Evolutionary conservation across 2,888 invertebrate genomes (phyloP).

Genomic region (Rambutsinella grinnellia): DNA sequence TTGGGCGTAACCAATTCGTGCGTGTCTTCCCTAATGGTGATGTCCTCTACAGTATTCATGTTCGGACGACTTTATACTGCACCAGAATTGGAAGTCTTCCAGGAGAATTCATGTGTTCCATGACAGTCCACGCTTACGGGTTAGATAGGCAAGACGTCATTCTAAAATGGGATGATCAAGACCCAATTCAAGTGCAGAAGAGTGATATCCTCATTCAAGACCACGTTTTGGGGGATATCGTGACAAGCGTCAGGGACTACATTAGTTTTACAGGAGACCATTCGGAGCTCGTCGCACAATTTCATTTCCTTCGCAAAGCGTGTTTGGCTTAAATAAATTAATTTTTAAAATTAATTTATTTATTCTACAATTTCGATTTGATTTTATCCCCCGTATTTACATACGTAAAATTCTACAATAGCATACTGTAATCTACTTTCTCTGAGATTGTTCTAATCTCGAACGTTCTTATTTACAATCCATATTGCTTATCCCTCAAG

Average conservation of each 20-base stretch:
- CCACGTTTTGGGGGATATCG: neutral
- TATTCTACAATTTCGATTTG: too few relatives aligned
- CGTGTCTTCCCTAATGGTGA: conserved; percentile 31
- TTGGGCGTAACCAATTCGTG: conserved; percentile 9
- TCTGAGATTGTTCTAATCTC: too few relatives aligned
- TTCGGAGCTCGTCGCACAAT: neutral
- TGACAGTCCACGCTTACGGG: conserved; percentile 8
- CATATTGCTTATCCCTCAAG: too few relatives aligned
- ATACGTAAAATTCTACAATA: too few relatives aligned
- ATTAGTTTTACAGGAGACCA: neutral
- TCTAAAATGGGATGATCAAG: conserved; percentile 20
- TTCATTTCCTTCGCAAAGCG: neutral
- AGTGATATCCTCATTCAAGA: neutral
- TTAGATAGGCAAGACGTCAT: conserved; percentile 5
- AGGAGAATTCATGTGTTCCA: conserved; percentile 10
- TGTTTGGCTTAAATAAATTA: too few relatives aligned
- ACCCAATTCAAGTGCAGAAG: conserved; percentile 20
- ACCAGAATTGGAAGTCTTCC: too few relatives aligned
- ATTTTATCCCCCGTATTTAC: too few relatives aligned
- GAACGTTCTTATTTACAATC: too few relatives aligned
- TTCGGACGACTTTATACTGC: conserved; percentile 14
- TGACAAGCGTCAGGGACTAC: neutral
- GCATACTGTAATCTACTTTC: too few relatives aligned
- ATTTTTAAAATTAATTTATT: too few relatives aligned
- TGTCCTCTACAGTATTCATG: conserved; percentile 23